Conservation (phyloP, 2,113 vertebrate genomes). For the Ceyx cyanopectus region DNA sequence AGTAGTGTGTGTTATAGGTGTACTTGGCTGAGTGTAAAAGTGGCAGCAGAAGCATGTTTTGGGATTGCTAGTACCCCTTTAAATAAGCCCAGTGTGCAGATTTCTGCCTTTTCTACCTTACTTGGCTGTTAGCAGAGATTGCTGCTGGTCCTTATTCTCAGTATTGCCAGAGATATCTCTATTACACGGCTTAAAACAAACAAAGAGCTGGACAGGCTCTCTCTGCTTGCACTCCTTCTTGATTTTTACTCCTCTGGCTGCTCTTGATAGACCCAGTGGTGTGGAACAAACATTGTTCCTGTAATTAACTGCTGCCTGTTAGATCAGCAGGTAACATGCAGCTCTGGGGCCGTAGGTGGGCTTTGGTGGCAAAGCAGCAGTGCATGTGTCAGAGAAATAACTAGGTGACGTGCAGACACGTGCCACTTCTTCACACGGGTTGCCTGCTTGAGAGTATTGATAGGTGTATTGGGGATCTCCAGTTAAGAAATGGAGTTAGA, state of each 20-base stretch:
- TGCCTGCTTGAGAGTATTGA: neutral
- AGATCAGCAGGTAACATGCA: neutral
- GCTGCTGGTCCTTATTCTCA: neutral
- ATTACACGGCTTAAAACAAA: neutral
- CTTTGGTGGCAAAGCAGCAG: neutral
- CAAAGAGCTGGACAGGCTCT: neutral
- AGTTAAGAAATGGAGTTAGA: neutral
- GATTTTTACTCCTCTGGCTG: neutral
- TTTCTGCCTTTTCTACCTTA: neutral
- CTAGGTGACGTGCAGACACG: neutral
- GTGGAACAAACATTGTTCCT: constrained; percentile 14
- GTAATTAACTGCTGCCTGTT: constrained; percentile 27
- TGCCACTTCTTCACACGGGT: neutral
- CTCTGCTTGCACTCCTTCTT: neutral
- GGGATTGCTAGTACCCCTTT: neutral
- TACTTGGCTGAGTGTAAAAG: neutral
- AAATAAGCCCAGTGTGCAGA: neutral
- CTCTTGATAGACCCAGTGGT: neutral
- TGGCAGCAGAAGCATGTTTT: neutral
- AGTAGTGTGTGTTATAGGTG: neutral
- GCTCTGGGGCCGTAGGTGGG: neutral
- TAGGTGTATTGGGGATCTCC: neutral
- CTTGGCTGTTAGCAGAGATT: neutral
- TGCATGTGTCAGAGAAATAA: neutral
- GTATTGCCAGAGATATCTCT: neutral